A percentile compares a stretch with the other conserved stretches of the same genome.
Conservation (phyloP, 2,797 vertebrate species). For the Hoplostethus mediterraneus region DNA sequence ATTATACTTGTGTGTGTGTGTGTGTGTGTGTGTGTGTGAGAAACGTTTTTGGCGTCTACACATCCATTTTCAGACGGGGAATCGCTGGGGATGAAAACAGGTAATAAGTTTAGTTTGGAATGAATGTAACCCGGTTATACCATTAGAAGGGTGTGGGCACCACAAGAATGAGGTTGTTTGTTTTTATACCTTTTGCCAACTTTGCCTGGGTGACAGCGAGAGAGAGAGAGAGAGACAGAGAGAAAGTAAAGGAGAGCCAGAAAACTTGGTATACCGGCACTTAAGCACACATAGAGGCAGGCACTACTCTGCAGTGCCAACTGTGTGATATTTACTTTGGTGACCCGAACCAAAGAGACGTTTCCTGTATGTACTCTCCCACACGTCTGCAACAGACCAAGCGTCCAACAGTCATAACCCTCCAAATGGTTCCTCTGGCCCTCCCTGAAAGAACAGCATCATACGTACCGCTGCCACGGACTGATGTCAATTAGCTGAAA, state of each 20-base stretch:
- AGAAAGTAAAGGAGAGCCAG: constrained; percentile 27
- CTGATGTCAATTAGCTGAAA: constrained; percentile 19
- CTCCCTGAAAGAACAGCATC: constrained; percentile 21
- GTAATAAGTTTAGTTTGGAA: constrained; percentile 16
- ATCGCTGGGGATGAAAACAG: constrained; percentile 14
- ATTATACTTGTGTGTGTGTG: constrained; percentile 3
- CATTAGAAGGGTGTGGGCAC: constrained; percentile 22
- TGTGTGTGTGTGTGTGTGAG: neutral
- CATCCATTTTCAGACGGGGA: constrained; percentile 13
- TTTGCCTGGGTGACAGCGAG: neutral
- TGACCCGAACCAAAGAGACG: constrained; percentile 59
- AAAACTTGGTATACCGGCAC: constrained; percentile 37
- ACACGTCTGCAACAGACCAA: constrained; percentile 43
- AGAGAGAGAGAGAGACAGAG: neutral
- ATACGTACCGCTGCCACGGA: constrained; percentile 8
- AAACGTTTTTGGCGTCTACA: neutral
- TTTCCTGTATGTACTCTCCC: constrained; percentile 68
- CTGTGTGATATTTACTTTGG: constrained; percentile 68
- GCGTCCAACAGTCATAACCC: constrained; percentile 20
- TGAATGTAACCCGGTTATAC: neutral
- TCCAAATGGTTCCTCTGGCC: constrained; percentile 23
- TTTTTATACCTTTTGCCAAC: constrained; percentile 26
- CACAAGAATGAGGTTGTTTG: constrained; percentile 20
- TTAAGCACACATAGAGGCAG: constrained; percentile 42
- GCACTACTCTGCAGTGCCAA: constrained; percentile 37